phyloP scores from a whole-genome alignment of 2,888 invertebrate genomes.

The Stenchaetothrips biformis region DNA sequence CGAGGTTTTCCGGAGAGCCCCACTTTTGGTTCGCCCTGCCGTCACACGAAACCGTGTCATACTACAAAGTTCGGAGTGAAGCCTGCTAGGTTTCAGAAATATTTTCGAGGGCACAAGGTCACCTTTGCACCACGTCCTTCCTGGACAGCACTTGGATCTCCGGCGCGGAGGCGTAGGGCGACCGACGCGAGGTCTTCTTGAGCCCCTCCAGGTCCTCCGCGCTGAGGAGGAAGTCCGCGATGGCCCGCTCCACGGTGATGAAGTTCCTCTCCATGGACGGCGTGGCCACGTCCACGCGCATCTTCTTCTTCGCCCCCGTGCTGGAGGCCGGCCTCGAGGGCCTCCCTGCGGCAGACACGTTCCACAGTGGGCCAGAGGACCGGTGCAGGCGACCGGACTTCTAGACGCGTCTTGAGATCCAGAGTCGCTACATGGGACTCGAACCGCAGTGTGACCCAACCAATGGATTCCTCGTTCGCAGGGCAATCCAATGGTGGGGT shows the following conservation, averaged over 20 bases:
- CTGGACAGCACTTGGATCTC: slow-evolving; percentile 18
- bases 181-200: slow-evolving; percentile 10
- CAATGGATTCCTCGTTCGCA: too few species aligned
- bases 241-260: slow-evolving; percentile 24
- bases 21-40: slow-evolving; percentile 19
- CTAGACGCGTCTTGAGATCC: too few species aligned
- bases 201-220: slow-evolving; percentile 7
- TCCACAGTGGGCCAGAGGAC: too few species aligned
- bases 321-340: not conserved
- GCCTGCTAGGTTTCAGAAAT: too few species aligned
- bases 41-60: not conserved
- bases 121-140: slow-evolving; percentile 25
- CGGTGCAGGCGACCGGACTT: too few species aligned
- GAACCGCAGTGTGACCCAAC: too few species aligned
- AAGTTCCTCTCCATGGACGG: slow-evolving; percentile 26
- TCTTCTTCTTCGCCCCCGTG: not conserved
- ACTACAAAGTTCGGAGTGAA: too few species aligned
- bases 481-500: too few species aligned
- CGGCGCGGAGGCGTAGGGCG: not conserved
- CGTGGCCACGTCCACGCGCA: slow-evolving; percentile 6
- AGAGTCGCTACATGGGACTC: too few species aligned
- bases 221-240: slow-evolving; percentile 27
- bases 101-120: not conserved
- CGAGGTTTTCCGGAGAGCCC: slow-evolving; percentile 18
- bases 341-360: not conserved